Evolutionary conservation across 2,113 vertebrate genomes (phyloP).

Genomic region (Monopterus albus): DNA sequence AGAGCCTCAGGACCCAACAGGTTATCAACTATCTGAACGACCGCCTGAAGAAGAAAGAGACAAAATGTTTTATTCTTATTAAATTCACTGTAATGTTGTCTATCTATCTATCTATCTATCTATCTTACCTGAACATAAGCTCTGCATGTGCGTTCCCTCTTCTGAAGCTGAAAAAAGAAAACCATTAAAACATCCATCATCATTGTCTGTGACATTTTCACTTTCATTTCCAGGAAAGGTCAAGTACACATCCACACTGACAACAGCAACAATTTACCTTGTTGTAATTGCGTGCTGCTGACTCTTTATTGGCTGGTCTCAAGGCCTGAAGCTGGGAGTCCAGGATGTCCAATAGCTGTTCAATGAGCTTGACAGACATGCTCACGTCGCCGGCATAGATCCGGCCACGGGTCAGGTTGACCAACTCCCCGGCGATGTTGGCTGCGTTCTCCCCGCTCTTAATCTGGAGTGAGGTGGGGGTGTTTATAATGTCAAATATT

Average conservation of each 20-base stretch:
- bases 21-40: constrained; percentile 92
- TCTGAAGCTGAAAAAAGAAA: constrained; percentile 86
- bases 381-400: constrained; percentile 95
- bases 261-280: constrained; percentile 82
- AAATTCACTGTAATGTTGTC: not conserved
- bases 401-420: constrained; percentile 90
- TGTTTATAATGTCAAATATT: constrained; percentile 69
- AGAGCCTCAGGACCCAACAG: constrained; percentile 88
- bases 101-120: not conserved
- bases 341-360: constrained; percentile 94
- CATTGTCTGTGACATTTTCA: constrained; percentile 56
- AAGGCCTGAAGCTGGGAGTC: constrained; percentile 94
- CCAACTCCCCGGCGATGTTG: constrained; percentile 92
- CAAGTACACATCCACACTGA: constrained; percentile 33
- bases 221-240: constrained; percentile 58
- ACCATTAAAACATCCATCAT: constrained; percentile 19
- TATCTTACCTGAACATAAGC: constrained; percentile 90
- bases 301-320: constrained; percentile 90
- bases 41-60: constrained; percentile 82
- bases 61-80: not conserved
- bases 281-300: constrained; percentile 92
- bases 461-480: constrained; percentile 81
- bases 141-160: constrained; percentile 91
- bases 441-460: constrained; percentile 96
- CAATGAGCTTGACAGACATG: constrained; percentile 92